Evolutionary conservation across 2,888 invertebrate genomes (phyloP), one percentile per base, ranked within the genome.

Genomic region (Lasioglossum morio): DNA sequence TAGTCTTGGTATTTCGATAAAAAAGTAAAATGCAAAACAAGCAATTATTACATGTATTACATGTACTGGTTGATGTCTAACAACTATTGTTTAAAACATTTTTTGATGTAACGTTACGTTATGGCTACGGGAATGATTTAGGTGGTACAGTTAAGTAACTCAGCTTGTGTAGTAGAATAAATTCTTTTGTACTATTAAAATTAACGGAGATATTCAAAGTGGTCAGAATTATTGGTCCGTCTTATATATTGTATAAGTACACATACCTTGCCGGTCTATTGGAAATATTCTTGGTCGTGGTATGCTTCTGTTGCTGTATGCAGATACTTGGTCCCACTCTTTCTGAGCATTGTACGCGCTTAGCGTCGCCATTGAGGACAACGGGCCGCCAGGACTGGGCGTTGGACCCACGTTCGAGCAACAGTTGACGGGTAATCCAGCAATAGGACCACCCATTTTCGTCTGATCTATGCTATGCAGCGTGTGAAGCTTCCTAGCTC

Each of bases 321-420:
- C 98, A 69, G 98, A 99, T 87, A 98, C 97, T 94, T 98, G 98
- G 95, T 98, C 98, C 98, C 98, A 98, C 95, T 98, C 98, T 96
- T 98, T 98, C 95, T 97, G 97, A 94, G 97, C 97, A 95, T 98
- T 98, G 95, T 97, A 98, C 88, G 98, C 98, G 94, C 97, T 98
- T 91, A 98, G 96, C 14, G 98, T 97, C 79, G 98, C 98, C 94
- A 98, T 96, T 60, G 98, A 98, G 0, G 93, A 91, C 87, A 98
- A 96, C 53, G 98, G 98, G 34, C 98, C 98, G 84, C 96, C 97
- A 78, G 98, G 98, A 94, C 97, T 98, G 82, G 97, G 97, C 53
- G 98, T 97, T 88, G 97, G 97, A 60, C 96, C 96, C 83, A 97
- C 95, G 57, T 96, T 97, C 81, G 97, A 97, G 95, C 98, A 98